A percentile compares a stretch with the other conserved stretches of the same genome.
Conservation (phyloP, 2,113 vertebrate species). For the Anthoscopus minutus region DNA sequence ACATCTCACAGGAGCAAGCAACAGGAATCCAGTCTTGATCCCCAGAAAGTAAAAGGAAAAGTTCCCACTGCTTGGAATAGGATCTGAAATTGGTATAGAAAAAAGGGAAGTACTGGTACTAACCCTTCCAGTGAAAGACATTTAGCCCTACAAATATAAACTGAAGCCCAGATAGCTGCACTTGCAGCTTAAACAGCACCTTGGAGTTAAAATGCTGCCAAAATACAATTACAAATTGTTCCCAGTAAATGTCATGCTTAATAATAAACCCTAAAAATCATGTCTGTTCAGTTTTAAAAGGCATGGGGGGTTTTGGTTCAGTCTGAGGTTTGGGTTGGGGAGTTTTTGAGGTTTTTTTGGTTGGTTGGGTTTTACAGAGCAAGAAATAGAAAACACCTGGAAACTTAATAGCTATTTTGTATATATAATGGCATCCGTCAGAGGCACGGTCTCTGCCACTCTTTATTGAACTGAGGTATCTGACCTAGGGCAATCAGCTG, state of each 20-base stretch:
- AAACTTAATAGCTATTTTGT: not conserved
- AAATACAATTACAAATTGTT: not conserved
- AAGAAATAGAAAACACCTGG: not conserved
- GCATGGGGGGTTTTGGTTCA: rapidly evolving
- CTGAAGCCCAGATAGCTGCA: not conserved
- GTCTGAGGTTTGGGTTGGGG: not conserved
- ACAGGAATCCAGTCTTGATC: not conserved
- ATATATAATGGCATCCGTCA: not conserved
- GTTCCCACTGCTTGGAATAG: not conserved
- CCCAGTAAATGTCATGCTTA: not conserved
- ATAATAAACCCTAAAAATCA: not conserved
- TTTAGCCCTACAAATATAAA: not conserved
- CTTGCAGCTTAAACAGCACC: not conserved
- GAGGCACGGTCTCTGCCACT: not conserved
- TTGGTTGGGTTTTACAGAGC: not conserved
- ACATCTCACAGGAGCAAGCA: not conserved
- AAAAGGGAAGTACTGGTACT: not conserved
- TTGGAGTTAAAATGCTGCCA: not conserved
- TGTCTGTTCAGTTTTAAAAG: not conserved
- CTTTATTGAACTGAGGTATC: not conserved
- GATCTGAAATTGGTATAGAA: not conserved
- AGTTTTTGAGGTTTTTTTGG: not conserved
- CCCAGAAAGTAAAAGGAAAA: not conserved
- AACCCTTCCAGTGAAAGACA: not conserved
- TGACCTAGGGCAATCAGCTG: not conserved